phyloP scores from a whole-genome alignment of 1,140 invertebrate genomes.

The Mactra quadrangularis region DNA sequence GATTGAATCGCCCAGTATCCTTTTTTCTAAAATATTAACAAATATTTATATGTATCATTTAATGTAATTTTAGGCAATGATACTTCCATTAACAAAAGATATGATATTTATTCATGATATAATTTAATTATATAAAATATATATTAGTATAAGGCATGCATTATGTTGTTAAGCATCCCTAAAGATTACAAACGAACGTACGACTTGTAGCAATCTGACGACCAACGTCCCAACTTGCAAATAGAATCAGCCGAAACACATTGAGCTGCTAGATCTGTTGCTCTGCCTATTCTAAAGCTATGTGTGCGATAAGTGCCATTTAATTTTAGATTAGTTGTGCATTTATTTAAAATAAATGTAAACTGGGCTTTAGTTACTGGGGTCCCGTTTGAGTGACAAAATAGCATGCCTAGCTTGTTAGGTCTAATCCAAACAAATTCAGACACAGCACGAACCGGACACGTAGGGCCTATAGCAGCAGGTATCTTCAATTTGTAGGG shows the following conservation, averaged over 20 bases:
- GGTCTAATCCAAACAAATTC: not conserved
- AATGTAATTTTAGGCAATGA: not conserved
- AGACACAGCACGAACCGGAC: not conserved
- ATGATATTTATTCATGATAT: not conserved
- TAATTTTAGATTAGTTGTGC: not conserved
- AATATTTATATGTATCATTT: not conserved
- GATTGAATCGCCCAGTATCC: constrained; percentile 26
- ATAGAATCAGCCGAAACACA: not conserved
- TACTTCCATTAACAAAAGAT: not conserved
- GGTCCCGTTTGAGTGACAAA: constrained; percentile 15
- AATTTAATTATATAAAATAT: not conserved
- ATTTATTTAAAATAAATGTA: not conserved
- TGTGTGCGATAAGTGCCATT: not conserved
- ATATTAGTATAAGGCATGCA: not conserved
- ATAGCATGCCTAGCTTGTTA: not conserved
- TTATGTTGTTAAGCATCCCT: no score
- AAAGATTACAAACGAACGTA: not conserved
- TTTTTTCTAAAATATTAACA: constrained; percentile 11
- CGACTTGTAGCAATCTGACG: not conserved
- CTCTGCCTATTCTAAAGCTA: constrained; percentile 13
- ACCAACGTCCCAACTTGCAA: not conserved
- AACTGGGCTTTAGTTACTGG: not conserved
- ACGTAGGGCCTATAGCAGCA: not conserved
- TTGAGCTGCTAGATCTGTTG: not conserved
- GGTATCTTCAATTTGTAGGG: constrained; percentile 21